Evolutionary conservation across 2,797 vertebrate species (phyloP).

Genomic region (Eospalax fontanierii): DNA sequence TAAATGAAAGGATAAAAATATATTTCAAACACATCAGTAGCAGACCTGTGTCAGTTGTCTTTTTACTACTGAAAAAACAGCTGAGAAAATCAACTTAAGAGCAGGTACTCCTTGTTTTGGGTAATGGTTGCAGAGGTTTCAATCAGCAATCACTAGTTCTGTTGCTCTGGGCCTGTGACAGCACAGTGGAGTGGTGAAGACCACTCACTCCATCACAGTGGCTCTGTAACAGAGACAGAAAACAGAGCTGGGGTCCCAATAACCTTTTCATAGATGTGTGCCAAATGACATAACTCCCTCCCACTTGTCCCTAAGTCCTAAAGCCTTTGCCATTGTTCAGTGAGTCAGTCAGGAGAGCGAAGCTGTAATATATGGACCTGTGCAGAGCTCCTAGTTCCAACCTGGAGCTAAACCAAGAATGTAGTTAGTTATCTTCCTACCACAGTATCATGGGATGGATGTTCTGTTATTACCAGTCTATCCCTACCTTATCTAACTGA

Average conservation of each 20-base stretch:
- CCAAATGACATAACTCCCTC: not conserved
- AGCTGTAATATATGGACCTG: not conserved
- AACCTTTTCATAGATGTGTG: too few species aligned
- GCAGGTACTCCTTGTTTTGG: not conserved
- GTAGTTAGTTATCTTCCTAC: not conserved
- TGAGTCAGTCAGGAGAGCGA: too few species aligned
- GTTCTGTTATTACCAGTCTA: not conserved
- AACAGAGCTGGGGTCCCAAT: too few species aligned
- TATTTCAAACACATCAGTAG: not conserved
- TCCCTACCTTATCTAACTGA: not conserved
- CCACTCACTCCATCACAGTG: not conserved
- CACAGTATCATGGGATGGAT: not conserved
- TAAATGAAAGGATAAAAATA: not conserved
- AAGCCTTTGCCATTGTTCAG: not conserved
- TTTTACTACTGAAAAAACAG: not conserved
- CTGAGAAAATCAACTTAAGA: too few species aligned
- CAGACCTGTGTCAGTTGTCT: not conserved
- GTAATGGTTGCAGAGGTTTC: not conserved
- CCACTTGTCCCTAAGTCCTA: too few species aligned
- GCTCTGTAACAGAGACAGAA: too few species aligned
- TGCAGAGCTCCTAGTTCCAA: not conserved
- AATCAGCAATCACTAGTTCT: too few species aligned
- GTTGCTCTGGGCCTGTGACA: too few species aligned
- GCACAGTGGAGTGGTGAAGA: too few species aligned
- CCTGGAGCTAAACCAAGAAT: not conserved